These are phyloP conservation scores for Xanthia togata DNA, from an alignment of 2,888 invertebrate species.

Conservation along the genomic window DNA sequence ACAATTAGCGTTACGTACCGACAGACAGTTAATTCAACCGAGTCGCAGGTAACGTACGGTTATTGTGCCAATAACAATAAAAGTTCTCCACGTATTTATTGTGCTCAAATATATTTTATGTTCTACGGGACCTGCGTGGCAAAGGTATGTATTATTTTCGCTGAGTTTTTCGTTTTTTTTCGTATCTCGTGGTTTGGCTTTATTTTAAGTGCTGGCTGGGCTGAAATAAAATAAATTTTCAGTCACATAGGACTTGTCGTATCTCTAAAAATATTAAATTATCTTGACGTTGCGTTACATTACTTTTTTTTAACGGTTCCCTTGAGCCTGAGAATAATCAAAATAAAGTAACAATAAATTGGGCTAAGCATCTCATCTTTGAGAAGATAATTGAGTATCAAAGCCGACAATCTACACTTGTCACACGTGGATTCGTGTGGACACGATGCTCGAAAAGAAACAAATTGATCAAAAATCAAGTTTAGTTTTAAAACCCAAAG, in stretches of 20 bases:
- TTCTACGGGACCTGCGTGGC: constrained; percentile 58
- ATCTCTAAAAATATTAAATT: background rate
- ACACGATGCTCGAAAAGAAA: no score
- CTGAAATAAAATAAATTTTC: constrained; percentile 5
- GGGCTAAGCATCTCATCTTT: no score
- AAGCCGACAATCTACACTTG: no score
- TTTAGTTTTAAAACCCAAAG: no score
- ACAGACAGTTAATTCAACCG: constrained; percentile 66
- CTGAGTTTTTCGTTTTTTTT: constrained; percentile 34
- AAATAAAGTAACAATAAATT: background rate
- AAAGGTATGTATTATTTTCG: constrained; percentile 41
- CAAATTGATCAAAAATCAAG: no score
- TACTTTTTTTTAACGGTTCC: background rate
- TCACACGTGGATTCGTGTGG: no score
- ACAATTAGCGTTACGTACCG: constrained; percentile 66
- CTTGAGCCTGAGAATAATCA: constrained; percentile 1
- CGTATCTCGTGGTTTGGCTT: constrained; percentile 4
- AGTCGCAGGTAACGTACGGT: constrained; percentile 68
- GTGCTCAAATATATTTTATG: constrained; percentile 69
- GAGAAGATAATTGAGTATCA: background rate
- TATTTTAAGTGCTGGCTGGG: constrained; percentile 14
- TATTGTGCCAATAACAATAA: constrained; percentile 71
- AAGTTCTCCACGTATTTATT: constrained; percentile 60
- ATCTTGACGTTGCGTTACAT: background rate
- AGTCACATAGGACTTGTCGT: background rate